A percentile compares a stretch with the other conserved stretches of the same genome.
Conservation (phyloP, 2,888 invertebrate species). For the Chloromyia formosa region DNA sequence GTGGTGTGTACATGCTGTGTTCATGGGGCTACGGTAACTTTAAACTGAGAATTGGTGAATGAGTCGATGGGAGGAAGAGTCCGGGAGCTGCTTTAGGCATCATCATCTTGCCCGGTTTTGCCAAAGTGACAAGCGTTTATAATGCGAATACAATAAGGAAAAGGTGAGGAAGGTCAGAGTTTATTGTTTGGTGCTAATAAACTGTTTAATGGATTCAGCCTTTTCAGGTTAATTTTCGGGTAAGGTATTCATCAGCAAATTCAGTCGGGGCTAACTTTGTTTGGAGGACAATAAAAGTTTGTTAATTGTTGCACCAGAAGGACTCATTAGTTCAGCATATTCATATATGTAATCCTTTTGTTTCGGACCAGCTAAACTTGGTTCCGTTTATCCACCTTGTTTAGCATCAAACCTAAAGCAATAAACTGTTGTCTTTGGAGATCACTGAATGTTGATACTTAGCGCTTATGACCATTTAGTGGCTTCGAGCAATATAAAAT, state of each 20-base stretch:
- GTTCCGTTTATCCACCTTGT: not conserved
- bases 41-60: not conserved
- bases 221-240: slow-evolving; percentile 49
- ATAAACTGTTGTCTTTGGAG: not conserved
- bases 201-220: slow-evolving; percentile 49
- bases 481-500: too few relatives aligned
- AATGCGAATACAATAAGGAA: slow-evolving; percentile 45
- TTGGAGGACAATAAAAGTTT: slow-evolving; percentile 30
- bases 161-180: slow-evolving; percentile 44
- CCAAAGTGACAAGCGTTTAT: slow-evolving; percentile 37
- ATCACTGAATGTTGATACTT: not conserved
- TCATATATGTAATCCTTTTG: slow-evolving; percentile 8
- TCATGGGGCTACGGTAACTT: not conserved
- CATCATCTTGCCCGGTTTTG: not conserved
- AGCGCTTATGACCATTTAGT: not conserved
- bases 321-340: slow-evolving; percentile 23
- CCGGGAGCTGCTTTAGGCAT: slow-evolving; percentile 19
- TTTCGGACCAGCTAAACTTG: not conserved
- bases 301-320: slow-evolving; percentile 36
- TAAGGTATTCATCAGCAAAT: slow-evolving; percentile 27
- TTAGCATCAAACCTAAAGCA: not conserved
- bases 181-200: slow-evolving; percentile 50
- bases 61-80: not conserved
- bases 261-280: not conserved
- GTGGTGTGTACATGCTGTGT: slow-evolving; percentile 24